A percentile compares a stretch with the other conserved stretches of the same genome.
Conservation (phyloP, 2,888 invertebrate genomes). For the Ophioninae sp. region DNA sequence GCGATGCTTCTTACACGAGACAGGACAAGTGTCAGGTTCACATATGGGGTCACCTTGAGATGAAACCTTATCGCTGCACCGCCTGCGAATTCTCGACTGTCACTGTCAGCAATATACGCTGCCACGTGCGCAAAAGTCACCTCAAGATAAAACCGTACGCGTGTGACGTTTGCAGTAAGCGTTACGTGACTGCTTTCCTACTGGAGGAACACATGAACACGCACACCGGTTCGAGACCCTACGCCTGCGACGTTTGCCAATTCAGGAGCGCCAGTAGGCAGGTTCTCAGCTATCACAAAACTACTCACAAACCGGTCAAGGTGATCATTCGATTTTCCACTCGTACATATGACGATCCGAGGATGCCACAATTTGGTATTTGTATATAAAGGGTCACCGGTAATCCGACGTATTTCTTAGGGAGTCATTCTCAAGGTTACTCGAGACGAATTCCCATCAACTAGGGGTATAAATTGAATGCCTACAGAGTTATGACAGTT, state of each 20-base stretch:
- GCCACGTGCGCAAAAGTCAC: conserved; percentile 76
- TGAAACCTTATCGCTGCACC: conserved; percentile 74
- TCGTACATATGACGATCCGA: not conserved
- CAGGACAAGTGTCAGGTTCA: conserved; percentile 76
- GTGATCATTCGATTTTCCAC: conserved; percentile 60
- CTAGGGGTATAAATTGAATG: no score
- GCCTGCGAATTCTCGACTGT: conserved; percentile 74
- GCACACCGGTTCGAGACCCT: conserved; percentile 74
- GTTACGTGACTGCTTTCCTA: conserved; percentile 71
- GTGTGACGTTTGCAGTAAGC: conserved; percentile 72
- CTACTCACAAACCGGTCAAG: conserved; percentile 72
- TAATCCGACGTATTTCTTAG: no score
- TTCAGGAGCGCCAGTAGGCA: conserved; percentile 73
- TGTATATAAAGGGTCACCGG: no score
- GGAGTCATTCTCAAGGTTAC: no score
- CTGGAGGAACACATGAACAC: conserved; percentile 74
- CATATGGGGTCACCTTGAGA: conserved; percentile 74
- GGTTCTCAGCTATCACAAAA: conserved; percentile 71
- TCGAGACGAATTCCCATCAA: no score
- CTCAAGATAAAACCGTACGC: conserved; percentile 75
- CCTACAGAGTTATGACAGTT: no score
- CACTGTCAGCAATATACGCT: conserved; percentile 74
- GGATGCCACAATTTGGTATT: no score
- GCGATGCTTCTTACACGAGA: conserved; percentile 68
- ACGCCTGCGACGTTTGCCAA: conserved; percentile 69